phyloP scores from a whole-genome alignment of 2,888 invertebrate genomes.

The Thelaira solivaga region DNA sequence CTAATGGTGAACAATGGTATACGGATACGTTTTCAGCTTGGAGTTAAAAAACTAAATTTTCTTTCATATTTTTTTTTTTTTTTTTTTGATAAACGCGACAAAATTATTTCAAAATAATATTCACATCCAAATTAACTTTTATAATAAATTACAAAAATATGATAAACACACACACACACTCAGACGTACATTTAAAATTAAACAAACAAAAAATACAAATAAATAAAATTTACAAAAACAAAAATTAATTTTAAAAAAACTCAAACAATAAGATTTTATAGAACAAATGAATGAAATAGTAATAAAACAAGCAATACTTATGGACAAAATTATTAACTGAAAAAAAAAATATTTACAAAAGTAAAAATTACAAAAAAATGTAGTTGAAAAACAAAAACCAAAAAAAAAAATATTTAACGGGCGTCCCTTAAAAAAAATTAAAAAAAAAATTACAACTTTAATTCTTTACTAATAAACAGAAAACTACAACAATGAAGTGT shows the following conservation, averaged over 20 bases:
- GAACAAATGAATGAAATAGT: constrained; percentile 18
- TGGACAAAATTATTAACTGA: constrained; percentile 55
- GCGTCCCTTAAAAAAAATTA: constrained; percentile 50
- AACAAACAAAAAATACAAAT: neutral
- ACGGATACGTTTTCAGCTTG: constrained; percentile 78
- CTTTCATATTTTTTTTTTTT: constrained; percentile 34
- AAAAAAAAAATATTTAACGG: constrained; percentile 57
- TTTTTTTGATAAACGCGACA: no score
- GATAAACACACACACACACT: constrained; percentile 13
- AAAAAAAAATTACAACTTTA: constrained; percentile 28
- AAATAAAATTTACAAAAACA: neutral
- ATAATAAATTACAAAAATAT: neutral
- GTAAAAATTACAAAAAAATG: neutral
- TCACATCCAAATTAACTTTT: constrained; percentile 19
- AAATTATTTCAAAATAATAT: constrained; percentile 13
- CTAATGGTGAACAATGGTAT: constrained; percentile 78
- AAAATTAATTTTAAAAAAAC: neutral
- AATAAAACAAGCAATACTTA: constrained; percentile 59
- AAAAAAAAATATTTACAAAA: constrained; percentile 33
- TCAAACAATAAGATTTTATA: constrained; percentile 54
- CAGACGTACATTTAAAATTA: no score
- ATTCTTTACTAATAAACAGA: no score
- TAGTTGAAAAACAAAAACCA: constrained; percentile 32
- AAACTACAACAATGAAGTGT: constrained; percentile 12
- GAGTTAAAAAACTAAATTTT: constrained; percentile 74